Base-by-base conservation (phyloP, 2,113 vertebrate genomes). In the Notothenia rossii region DNA sequence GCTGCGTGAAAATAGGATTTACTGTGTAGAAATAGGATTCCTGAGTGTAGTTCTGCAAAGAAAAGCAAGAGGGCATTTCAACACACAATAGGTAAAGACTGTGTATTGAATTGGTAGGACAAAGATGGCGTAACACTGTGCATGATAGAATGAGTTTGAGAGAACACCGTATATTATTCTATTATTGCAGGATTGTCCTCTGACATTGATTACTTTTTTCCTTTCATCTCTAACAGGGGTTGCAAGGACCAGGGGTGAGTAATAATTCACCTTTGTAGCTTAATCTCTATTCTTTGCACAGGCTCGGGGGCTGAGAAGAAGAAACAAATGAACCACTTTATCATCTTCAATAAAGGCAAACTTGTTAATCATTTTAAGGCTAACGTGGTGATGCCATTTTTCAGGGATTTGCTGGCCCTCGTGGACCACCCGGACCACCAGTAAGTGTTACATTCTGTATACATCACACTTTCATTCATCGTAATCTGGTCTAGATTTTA, bases 231-330 rank as follows among this genome's bases (percentile, higher is more conserved):
- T 10, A 78, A 88, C 85, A 99, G 98, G 98, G 98, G 68, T 69
- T 96, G 40, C 97, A 95, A 90, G 98, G 98, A 88, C 97, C 97
- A 59, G 95, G 87, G 95, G 98, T 99, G 88, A 95, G 96, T 94
- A 88, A 95, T 94, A 73, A 77, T 51, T 64, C 45, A 71, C 29
- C 29, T 65, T 25, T 51, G 45, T 60, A 60, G 29, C 60, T 65
- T 63, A 11, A 61, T 72, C 59, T 58, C 74, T 74, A 60, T 55
- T 50, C 77, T n/a, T 49, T 71, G 48, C 67, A 49, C 46, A 7
- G 40, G 40, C 59, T 75, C 22, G 54, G 63, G 40, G 54, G 33
- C 59, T 10, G 49, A 29, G 43, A 13, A 22, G 12, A 71, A 62
- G 1, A 66, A 77, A 75, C 25, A 17, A 58, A 73, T 59, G 2